A percentile compares a stretch with the other conserved stretches of the same genome.
These are phyloP conservation scores for Tinamus major DNA, from an alignment of 2,797 vertebrate species.

Conservation along the genomic window DNA sequence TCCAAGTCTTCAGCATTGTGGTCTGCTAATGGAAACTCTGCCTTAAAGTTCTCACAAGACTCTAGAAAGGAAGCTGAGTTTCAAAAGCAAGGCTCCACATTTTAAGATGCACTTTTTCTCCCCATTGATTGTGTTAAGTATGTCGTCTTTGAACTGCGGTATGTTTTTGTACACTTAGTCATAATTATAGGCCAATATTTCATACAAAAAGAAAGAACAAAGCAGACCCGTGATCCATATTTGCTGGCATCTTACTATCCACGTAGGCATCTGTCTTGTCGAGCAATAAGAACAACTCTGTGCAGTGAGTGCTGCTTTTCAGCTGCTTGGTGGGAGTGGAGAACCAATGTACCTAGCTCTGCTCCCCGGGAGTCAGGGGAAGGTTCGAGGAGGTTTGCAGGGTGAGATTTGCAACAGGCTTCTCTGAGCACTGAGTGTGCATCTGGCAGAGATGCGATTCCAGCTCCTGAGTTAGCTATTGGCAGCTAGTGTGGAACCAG, in stretches of 20 bases:
- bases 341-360: background rate
- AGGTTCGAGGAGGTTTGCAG: background rate
- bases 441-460: background rate
- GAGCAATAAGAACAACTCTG: slow-evolving; percentile 48
- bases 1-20: slow-evolving; percentile 73
- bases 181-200: slow-evolving; percentile 16
- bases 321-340: background rate
- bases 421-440: background rate
- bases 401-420: background rate
- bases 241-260: slow-evolving; percentile 17
- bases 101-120: slow-evolving; percentile 74
- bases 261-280: background rate
- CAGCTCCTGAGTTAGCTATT: background rate
- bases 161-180: slow-evolving; percentile 65
- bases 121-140: slow-evolving; percentile 63
- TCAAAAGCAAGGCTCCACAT: slow-evolving; percentile 74
- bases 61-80: slow-evolving; percentile 77
- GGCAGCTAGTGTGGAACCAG: background rate
- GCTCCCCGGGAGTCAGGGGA: background rate
- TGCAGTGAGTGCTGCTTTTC: background rate
- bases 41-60: slow-evolving; percentile 87
- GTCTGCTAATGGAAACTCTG: slow-evolving; percentile 83
- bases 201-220: background rate
- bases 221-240: slow-evolving; percentile 27
- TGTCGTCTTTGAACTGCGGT: slow-evolving; percentile 63